Evolutionary conservation across 2,888 invertebrate genomes (phyloP).

Genomic region (Plutella xylostella): DNA sequence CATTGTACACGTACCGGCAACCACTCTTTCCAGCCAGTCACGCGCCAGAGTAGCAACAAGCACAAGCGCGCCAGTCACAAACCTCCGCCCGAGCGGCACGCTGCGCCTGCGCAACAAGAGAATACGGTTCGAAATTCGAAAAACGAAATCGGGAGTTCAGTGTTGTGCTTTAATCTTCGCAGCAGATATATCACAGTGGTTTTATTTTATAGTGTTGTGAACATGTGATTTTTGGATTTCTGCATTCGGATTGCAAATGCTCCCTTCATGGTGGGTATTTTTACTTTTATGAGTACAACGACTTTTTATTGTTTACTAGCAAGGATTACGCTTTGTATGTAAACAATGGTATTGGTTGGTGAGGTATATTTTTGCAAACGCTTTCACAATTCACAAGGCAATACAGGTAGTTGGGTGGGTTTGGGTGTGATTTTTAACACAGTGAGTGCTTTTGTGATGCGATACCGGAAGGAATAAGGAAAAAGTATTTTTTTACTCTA

Average conservation of each 20-base stretch:
- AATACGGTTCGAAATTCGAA: too few species aligned
- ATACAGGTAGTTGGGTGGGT: too few species aligned
- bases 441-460: too few species aligned
- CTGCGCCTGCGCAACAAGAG: constrained; percentile 29
- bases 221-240: constrained; percentile 22
- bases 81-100: constrained; percentile 25
- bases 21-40: constrained; percentile 22
- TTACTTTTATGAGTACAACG: constrained; percentile 27
- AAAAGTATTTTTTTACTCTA: too few species aligned
- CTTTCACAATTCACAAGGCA: too few species aligned
- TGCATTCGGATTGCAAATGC: constrained; percentile 18
- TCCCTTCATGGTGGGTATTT: constrained; percentile 43
- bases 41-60: constrained; percentile 15
- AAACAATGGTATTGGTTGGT: too few species aligned
- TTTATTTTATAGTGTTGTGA: too few species aligned
- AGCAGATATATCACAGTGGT: constrained; percentile 14
- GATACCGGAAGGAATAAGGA: too few species aligned
- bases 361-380: too few species aligned
- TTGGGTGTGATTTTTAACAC: too few species aligned
- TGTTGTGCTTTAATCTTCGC: constrained; percentile 30
- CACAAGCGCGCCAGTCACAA: constrained; percentile 37
- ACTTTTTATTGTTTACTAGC: constrained; percentile 19
- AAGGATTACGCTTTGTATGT: background rate
- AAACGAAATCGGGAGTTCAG: constrained; percentile 29
- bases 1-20: constrained; percentile 26